Evolutionary conservation across 2,888 invertebrate species (phyloP), one percentile per base, ranked within the genome.

Genomic region (Tricholauxania praeusta): DNA sequence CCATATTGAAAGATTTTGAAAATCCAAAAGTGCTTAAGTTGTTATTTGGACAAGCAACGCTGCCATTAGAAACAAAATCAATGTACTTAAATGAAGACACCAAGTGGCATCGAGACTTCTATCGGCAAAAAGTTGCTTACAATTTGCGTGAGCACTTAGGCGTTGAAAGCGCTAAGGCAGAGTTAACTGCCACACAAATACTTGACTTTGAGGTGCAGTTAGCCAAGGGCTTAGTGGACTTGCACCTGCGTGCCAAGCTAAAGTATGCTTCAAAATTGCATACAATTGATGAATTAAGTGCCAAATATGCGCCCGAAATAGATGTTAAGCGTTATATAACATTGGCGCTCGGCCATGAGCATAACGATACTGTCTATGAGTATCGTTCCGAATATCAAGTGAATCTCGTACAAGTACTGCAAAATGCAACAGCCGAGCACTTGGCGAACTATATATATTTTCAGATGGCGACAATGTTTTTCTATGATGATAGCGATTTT

Each of bases 401-500:
- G 0, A 80, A 84, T 22, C 47, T 86, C 39, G 63, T 71, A 8
- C 49, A 66, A 1, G 67, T 84, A 1, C 12, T 86, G 12, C 48
- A 59, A 0, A 28, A 62, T 0, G 80, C 80, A 0, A 68, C 80
- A 0, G 73, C 75, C 10, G 75, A 77, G 14, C 64, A 75, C n/a
- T 64, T 84, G 48, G 86, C 85, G 32, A 84, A 86, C 73, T 85
- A 86, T 69, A 80, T 86, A 4, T 81, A 80, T 67, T 79, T 82
- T 28, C 78, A 85, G 64, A 72, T 87, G 28, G 67, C 84, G 19
- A 70, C 79, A 49, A 75, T 65, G 52, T 85, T 87, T 71, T 79
- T 80, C 65, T 79, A 79, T 32, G 72, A 72, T 0, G 62, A 80
- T 1, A 59, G 59, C 1, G 57, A 74, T 3, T 64, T 72, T 0